Percentiles rank a stretch among this genome's conserved stretches.
Evolutionary conservation across 2,797 vertebrate species (phyloP).

Genomic region (Fistularia tabacaria): DNA sequence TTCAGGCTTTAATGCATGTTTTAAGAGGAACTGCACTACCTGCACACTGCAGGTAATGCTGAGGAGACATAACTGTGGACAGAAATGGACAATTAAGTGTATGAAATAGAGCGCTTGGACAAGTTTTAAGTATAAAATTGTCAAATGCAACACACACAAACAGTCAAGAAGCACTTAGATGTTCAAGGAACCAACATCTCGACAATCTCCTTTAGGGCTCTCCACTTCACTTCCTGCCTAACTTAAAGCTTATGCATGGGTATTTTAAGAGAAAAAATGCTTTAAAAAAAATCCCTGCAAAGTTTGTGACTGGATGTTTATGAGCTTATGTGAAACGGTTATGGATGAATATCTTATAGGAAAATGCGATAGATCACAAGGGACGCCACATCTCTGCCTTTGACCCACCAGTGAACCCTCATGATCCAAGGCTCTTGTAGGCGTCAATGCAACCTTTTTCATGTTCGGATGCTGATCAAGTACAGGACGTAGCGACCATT

Average conservation of each 20-base stretch:
- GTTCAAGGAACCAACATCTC: constrained; percentile 3
- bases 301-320: constrained; percentile 31
- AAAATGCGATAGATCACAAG: constrained; percentile 32
- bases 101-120: no score
- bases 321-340: constrained; percentile 39
- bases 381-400: constrained; percentile 26
- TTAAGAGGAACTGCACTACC: no score
- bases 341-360: constrained; percentile 32
- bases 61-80: no score
- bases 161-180: no score
- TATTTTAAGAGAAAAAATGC: constrained; percentile 32
- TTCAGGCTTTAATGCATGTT: no score
- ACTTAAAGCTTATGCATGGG: constrained; percentile 9
- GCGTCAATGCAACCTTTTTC: constrained; percentile 3
- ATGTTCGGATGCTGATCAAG: constrained; percentile 3
- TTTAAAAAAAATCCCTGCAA: constrained; percentile 24
- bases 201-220: constrained; percentile 17
- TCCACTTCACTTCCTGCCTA: constrained; percentile 16
- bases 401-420: constrained; percentile 40
- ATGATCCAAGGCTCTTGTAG: constrained; percentile 18
- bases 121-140: no score
- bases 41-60: no score
- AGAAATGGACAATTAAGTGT: no score
- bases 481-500: not conserved
- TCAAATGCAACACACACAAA: no score